Evolutionary conservation across 1,140 invertebrate species (phyloP).

Genomic region (Idris sp.): DNA sequence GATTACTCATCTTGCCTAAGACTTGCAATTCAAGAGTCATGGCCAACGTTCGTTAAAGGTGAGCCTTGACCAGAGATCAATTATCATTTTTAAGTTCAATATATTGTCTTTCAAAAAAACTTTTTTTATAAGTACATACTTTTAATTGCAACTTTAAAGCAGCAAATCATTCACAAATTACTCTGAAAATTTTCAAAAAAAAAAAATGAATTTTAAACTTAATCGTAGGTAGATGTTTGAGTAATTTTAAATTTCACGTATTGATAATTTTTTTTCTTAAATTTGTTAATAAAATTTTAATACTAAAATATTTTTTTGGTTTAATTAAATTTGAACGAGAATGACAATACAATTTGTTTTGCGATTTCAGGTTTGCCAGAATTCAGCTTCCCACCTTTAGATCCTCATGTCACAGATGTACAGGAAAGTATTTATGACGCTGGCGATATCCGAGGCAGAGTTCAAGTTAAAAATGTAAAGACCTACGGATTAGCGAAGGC

Average conservation of each 20-base stretch:
- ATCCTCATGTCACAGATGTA: conserved; percentile 78
- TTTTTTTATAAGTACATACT: too few species aligned
- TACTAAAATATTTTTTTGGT: too few species aligned
- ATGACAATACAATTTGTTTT: too few species aligned
- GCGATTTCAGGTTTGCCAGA: conserved; percentile 76
- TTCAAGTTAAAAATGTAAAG: conserved; percentile 74
- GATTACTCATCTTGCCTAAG: conserved; percentile 74
- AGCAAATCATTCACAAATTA: too few species aligned
- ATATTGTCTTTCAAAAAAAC: background rate
- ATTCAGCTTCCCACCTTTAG: conserved; percentile 75
- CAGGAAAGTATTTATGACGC: conserved; percentile 75
- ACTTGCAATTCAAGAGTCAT: conserved; percentile 74
- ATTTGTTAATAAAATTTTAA: too few species aligned
- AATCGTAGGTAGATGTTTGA: too few species aligned
- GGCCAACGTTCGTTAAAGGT: conserved; percentile 73
- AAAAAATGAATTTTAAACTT: too few species aligned
- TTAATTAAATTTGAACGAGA: too few species aligned
- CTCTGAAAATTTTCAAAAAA: too few species aligned
- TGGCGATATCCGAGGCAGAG: conserved; percentile 76
- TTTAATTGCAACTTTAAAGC: too few species aligned
- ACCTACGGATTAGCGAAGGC: conserved; percentile 76
- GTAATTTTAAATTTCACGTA: too few species aligned
- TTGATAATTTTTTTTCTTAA: too few species aligned
- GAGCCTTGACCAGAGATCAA: conserved; percentile 29
- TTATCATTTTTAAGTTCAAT: conserved; percentile 24